Conservation (phyloP, 1,140 invertebrate genomes). For the Hermetia illucens region DNA sequence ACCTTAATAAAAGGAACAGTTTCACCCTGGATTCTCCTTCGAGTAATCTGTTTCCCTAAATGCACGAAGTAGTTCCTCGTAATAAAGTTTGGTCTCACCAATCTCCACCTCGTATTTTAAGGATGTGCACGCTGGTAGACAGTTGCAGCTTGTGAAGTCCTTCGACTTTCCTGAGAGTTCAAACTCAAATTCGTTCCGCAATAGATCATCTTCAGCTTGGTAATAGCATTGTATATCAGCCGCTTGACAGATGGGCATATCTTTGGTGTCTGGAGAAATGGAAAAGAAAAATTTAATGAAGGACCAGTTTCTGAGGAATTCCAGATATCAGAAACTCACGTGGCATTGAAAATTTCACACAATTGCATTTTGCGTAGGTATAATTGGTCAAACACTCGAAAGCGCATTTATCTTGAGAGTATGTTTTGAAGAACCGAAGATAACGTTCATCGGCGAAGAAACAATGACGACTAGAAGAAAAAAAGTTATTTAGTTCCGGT, state of each 20-base stretch:
- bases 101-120: constrained; percentile 42
- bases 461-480: constrained; percentile 36
- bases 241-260: background rate
- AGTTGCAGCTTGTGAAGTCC: constrained; percentile 33
- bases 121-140: constrained; percentile 43
- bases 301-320: background rate
- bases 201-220: background rate
- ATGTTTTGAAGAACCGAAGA: constrained; percentile 44
- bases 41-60: too few relatives aligned
- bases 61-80: too few relatives aligned
- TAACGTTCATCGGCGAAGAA: constrained; percentile 40
- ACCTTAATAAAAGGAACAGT: too few relatives aligned
- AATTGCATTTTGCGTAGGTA: constrained; percentile 29
- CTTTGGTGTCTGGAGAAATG: background rate
- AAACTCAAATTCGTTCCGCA: too few relatives aligned
- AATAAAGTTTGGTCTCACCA: too few relatives aligned
- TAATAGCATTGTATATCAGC: background rate
- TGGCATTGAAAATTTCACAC: constrained; percentile 42
- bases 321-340: constrained; percentile 29
- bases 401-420: constrained; percentile 54
- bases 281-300: background rate
- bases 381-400: constrained; percentile 56
- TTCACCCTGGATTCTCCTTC: too few relatives aligned
- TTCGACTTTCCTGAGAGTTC: constrained; percentile 35
- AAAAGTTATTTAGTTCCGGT: constrained; percentile 27